Conservation (phyloP, 2,888 invertebrate genomes). For the Cosmia trapezina region DNA sequence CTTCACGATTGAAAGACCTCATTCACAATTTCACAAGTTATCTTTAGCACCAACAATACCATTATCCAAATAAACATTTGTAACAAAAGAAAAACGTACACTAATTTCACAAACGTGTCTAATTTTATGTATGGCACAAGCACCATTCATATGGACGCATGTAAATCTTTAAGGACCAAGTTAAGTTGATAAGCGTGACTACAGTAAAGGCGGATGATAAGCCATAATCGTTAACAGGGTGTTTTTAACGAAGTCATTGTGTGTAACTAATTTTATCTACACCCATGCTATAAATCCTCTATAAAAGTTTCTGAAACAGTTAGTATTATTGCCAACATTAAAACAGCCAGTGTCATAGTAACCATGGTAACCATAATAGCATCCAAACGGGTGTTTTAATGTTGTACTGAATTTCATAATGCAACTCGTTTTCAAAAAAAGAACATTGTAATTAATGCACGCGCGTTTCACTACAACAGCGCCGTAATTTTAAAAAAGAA, state of each 20-base stretch:
- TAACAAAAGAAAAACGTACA: neutral
- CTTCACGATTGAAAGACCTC: neutral
- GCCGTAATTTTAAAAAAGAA: too few species aligned
- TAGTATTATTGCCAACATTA: too few species aligned
- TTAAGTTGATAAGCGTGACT: conserved; percentile 41
- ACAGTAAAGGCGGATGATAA: conserved; percentile 24
- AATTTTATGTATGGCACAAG: conserved; percentile 36
- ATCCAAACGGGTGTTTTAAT: too few species aligned
- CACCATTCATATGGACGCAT: conserved; percentile 13
- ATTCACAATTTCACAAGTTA: neutral
- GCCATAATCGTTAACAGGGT: conserved; percentile 8
- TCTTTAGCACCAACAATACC: neutral
- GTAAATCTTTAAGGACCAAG: conserved; percentile 23
- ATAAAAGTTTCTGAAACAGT: too few species aligned
- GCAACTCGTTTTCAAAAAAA: too few species aligned
- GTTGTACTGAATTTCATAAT: too few species aligned
- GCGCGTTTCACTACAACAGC: too few species aligned
- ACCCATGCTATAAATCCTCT: too few species aligned
- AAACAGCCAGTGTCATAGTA: too few species aligned
- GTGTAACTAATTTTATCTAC: conserved; percentile 15
- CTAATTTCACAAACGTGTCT: conserved; percentile 38
- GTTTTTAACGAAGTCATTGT: conserved; percentile 4
- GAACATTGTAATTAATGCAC: too few species aligned
- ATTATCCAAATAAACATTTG: conserved; percentile 4
- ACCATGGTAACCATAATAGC: too few species aligned